Conservation (phyloP, 2,888 invertebrate genomes). For the Cistogaster globosa region DNA sequence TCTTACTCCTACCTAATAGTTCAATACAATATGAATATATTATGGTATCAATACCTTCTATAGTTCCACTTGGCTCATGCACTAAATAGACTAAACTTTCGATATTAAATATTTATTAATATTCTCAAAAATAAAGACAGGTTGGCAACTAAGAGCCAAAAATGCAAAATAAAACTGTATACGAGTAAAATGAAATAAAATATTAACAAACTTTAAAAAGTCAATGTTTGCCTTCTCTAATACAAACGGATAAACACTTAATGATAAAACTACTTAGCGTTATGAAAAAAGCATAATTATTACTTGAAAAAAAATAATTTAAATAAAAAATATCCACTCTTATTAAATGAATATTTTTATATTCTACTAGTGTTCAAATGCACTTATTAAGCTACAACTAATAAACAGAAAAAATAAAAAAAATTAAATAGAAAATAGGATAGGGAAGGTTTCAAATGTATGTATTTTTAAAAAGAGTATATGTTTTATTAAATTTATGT, state of each 20-base stretch:
- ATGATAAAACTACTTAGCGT: conserved; percentile 34
- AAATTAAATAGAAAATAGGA: conserved; percentile 8
- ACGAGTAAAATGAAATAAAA: conserved; percentile 48
- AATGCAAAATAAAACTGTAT: not conserved
- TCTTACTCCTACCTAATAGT: conserved; percentile 12
- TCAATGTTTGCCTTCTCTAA: conserved; percentile 56
- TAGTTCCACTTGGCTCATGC: not conserved
- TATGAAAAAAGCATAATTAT: conserved; percentile 50
- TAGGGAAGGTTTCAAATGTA: conserved; percentile 9
- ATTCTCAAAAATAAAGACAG: conserved; percentile 15
- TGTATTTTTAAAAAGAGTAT: no score
- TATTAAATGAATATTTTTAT: conserved; percentile 39
- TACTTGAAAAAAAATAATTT: conserved; percentile 19
- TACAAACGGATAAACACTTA: conserved; percentile 34
- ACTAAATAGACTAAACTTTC: conserved; percentile 34
- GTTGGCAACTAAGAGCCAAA: not conserved
- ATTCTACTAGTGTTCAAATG: not conserved
- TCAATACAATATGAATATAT: not conserved
- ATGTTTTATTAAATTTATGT: conserved; percentile 3
- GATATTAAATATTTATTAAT: conserved; percentile 48
- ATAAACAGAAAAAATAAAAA: conserved; percentile 5
- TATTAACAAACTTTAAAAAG: conserved; percentile 63
- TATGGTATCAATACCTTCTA: conserved; percentile 39
- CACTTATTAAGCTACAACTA: conserved; percentile 7
- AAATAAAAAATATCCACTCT: conserved; percentile 23